Evolutionary conservation across 2,797 vertebrate species (phyloP).

Genomic region (Crenichthys baileyi): DNA sequence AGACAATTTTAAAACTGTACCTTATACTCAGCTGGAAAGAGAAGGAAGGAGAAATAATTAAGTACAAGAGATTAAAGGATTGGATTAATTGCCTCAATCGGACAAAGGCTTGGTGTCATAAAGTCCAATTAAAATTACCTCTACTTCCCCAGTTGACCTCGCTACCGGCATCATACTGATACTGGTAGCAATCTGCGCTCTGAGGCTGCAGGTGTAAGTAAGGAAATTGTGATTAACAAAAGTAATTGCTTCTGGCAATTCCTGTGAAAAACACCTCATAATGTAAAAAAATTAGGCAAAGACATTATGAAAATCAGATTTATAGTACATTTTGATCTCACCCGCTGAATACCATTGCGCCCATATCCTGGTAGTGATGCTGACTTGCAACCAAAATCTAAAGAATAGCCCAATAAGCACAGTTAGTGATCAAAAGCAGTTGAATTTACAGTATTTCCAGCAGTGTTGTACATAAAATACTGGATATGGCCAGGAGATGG

Average conservation of each 20-base stretch:
- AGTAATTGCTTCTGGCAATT: slow-evolving; percentile 5
- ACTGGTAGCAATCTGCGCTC: slow-evolving; percentile 90
- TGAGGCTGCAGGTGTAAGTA: slow-evolving; percentile 82
- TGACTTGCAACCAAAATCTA: slow-evolving; percentile 92
- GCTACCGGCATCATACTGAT: slow-evolving; percentile 89
- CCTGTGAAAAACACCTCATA: slow-evolving; percentile 15
- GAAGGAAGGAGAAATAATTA: slow-evolving; percentile 47
- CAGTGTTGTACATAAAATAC: not conserved
- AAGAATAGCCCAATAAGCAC: slow-evolving; percentile 39
- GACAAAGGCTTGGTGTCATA: slow-evolving; percentile 19
- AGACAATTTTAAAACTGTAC: slow-evolving; percentile 75
- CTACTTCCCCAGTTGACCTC: slow-evolving; percentile 94
- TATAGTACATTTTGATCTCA: slow-evolving; percentile 67
- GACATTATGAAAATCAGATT: not conserved
- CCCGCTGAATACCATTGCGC: slow-evolving; percentile 92
- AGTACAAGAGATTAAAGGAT: slow-evolving; percentile 23
- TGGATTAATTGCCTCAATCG: slow-evolving; percentile 29
- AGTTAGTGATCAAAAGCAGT: not conserved
- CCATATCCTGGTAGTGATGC: slow-evolving; percentile 93
- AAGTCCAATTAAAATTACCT: slow-evolving; percentile 78
- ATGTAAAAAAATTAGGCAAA: not conserved
- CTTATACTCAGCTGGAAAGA: slow-evolving; percentile 89
- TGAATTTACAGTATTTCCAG: not conserved
- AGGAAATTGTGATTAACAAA: slow-evolving; percentile 10
- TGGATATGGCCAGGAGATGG: slow-evolving; percentile 68